phyloP scores from a whole-genome alignment of 2,888 invertebrate species.

The Dioctria linearis region DNA sequence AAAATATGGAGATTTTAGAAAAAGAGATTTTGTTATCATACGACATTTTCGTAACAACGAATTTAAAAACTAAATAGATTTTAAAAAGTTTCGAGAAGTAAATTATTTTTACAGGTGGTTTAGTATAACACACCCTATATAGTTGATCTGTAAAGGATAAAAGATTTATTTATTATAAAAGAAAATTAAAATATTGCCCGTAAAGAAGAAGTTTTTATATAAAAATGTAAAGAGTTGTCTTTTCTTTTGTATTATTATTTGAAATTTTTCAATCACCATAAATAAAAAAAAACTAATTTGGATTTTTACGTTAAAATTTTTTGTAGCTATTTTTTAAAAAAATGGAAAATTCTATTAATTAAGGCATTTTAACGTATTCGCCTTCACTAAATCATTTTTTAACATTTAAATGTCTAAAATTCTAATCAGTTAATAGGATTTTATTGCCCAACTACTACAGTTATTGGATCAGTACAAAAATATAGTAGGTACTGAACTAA shows the following conservation, averaged over 20 bases:
- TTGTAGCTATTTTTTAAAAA: slow-evolving; percentile 8
- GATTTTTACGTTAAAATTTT: not conserved
- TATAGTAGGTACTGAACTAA: slow-evolving; percentile 25
- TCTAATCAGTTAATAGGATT: slow-evolving; percentile 11
- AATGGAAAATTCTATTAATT: slow-evolving; percentile 6
- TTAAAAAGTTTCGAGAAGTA: too few relatives aligned
- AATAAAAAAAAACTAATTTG: not conserved
- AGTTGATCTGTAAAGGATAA: too few relatives aligned
- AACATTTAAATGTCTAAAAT: slow-evolving; percentile 7
- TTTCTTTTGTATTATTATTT: not conserved
- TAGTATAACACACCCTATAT: too few relatives aligned
- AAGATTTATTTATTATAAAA: not conserved
- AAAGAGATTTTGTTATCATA: too few relatives aligned
- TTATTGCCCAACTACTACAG: slow-evolving; percentile 12
- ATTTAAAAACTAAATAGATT: too few relatives aligned
- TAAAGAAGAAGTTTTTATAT: not conserved
- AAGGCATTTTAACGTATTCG: slow-evolving; percentile 11
- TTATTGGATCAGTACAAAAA: slow-evolving; percentile 3
- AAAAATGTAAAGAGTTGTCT: not conserved
- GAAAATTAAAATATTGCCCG: slow-evolving; percentile 2
- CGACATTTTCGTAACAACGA: too few relatives aligned
- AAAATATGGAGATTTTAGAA: too few relatives aligned
- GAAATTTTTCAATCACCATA: not conserved
- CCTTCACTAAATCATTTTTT: not conserved
- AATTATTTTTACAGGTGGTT: too few relatives aligned